Evolutionary conservation across 2,113 vertebrate species (phyloP).

Genomic region (Coreoperca whiteheadi): DNA sequence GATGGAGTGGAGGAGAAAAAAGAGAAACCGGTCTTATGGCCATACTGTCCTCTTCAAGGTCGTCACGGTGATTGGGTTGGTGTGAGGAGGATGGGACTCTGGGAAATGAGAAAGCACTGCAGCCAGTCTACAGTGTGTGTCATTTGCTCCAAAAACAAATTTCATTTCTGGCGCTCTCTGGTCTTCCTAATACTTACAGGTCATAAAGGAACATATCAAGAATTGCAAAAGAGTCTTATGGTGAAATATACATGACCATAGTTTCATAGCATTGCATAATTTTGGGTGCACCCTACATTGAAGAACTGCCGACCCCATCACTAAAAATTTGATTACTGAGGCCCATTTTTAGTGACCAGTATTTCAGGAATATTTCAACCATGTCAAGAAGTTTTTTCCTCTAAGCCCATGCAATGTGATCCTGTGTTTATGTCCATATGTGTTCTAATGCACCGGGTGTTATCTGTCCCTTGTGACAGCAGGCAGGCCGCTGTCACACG

Average conservation of each 20-base stretch:
- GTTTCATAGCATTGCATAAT: constrained; percentile 27
- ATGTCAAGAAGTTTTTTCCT: neutral
- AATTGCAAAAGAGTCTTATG: neutral
- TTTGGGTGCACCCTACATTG: neutral
- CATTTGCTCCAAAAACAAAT: constrained; percentile 37
- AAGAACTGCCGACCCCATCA: constrained; percentile 11
- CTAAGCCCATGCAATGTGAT: neutral
- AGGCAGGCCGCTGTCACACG: constrained; percentile 46
- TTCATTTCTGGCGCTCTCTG: neutral
- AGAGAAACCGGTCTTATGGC: constrained; percentile 62
- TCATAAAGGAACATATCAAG: constrained; percentile 9
- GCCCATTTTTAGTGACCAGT: neutral
- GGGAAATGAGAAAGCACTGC: constrained; percentile 59
- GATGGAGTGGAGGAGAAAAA: constrained; percentile 52
- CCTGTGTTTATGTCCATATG: neutral
- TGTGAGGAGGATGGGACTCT: constrained; percentile 48
- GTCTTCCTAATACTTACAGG: neutral
- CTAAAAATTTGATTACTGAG: constrained; percentile 6
- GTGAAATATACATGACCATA: constrained; percentile 23
- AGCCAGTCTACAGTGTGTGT: constrained; percentile 32
- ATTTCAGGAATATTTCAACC: neutral
- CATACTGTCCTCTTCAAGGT: constrained; percentile 76
- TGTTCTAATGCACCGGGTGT: neutral
- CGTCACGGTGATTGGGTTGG: constrained; percentile 53
- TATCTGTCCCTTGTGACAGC: constrained; percentile 49